Evolutionary conservation across 1,140 invertebrate species (phyloP).

Genomic region (Dysdera silvatica): DNA sequence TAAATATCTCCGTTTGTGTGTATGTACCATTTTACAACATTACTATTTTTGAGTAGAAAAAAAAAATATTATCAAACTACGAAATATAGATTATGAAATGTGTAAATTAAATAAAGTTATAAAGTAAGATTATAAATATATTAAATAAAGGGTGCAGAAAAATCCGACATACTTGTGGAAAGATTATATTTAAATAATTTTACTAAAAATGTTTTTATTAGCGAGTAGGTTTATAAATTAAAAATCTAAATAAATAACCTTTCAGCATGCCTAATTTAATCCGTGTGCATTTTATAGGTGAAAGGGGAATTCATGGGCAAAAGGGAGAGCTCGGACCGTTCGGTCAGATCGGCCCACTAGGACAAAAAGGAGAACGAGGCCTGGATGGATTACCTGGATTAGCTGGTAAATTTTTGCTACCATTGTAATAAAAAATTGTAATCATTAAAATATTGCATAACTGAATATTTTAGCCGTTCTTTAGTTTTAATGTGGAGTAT

Average conservation of each 20-base stretch:
- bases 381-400: conserved; percentile 23
- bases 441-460: too few species aligned
- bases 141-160: conserved; percentile 51
- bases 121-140: too few species aligned
- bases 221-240: conserved; percentile 3
- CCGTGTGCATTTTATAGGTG: conserved; percentile 42
- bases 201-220: conserved; percentile 6
- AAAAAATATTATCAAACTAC: too few species aligned
- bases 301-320: conserved; percentile 50
- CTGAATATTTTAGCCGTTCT: too few species aligned
- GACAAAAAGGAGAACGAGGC: conserved; percentile 35
- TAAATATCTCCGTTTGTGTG: too few species aligned
- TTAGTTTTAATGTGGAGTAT: too few species aligned
- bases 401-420: conserved; percentile 24
- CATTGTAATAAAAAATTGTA: too few species aligned
- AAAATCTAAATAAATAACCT: conserved; percentile 22
- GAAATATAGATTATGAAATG: too few species aligned
- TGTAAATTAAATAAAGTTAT: too few species aligned
- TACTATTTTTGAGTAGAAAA: too few species aligned
- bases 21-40: too few species aligned
- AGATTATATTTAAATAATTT: background rate
- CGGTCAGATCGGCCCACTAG: conserved; percentile 45
- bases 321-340: conserved; percentile 30
- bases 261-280: conserved; percentile 26
- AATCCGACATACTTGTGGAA: conserved; percentile 56